Percentiles rank a stretch among this genome's conserved stretches.
Evolutionary conservation across 2,113 vertebrate genomes (phyloP).

Genomic region (Oncorhynchus tshawytscha): DNA sequence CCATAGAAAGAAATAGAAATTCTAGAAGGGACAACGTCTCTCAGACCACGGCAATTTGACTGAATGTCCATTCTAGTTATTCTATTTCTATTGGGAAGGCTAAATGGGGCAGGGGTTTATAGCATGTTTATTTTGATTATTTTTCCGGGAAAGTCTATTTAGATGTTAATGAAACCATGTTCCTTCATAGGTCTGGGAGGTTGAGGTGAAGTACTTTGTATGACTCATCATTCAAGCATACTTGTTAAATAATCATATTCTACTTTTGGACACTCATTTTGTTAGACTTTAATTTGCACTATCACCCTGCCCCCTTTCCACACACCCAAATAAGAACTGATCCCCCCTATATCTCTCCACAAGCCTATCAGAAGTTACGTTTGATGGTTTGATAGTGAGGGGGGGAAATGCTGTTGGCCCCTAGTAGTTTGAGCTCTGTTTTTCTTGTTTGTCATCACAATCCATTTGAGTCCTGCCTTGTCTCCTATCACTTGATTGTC

Average conservation of each 20-base stretch:
- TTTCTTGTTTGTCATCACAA: not conserved
- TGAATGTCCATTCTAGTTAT: no score
- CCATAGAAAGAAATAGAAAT: not conserved
- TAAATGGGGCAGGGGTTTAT: not conserved
- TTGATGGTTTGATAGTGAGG: not conserved
- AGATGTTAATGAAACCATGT: not conserved
- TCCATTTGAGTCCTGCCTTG: not conserved
- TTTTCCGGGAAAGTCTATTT: not conserved
- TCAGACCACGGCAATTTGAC: no score
- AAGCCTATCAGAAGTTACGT: no score
- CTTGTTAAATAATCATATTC: not conserved
- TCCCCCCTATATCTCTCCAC: no score
- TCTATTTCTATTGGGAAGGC: not conserved
- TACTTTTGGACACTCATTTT: not conserved
- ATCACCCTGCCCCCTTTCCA: not conserved
- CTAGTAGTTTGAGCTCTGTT: not conserved
- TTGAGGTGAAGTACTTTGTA: not conserved
- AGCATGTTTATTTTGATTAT: not conserved
- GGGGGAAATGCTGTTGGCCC: not conserved
- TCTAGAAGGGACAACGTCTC: not conserved
- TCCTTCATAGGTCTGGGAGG: not conserved
- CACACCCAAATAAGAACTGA: not conserved
- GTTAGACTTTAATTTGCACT: not conserved
- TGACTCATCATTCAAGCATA: not conserved
- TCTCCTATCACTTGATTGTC: slow-evolving; percentile 1